Percentiles rank a stretch among this genome's conserved stretches.
Conservation (phyloP, 2,888 invertebrate species). For the Tachina fera region DNA sequence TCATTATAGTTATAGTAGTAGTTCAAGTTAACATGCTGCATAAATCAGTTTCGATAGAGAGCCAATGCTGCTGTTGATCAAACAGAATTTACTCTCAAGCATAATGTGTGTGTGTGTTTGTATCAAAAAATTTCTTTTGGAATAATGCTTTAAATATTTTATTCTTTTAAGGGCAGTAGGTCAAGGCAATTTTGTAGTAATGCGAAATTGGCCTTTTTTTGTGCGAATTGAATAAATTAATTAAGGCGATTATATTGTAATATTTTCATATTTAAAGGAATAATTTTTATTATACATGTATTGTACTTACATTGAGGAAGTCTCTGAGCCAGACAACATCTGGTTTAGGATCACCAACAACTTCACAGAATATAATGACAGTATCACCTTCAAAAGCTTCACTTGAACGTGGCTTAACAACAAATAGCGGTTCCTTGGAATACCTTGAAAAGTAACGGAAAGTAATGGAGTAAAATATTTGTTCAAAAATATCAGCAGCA, state of each 20-base stretch:
- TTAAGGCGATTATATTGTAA: too few relatives aligned
- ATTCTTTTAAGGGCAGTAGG: background rate
- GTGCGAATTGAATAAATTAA: background rate
- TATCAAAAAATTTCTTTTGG: background rate
- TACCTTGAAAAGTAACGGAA: conserved; percentile 84
- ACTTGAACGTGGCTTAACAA: conserved; percentile 91
- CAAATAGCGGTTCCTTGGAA: conserved; percentile 92
- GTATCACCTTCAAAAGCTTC: conserved; percentile 93
- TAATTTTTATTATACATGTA: too few relatives aligned
- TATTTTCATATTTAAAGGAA: too few relatives aligned
- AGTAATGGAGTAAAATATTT: background rate
- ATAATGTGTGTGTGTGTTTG: background rate
- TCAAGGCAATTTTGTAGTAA: conserved; percentile 14
- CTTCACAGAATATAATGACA: conserved; percentile 93
- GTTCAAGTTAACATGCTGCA: conserved; percentile 11
- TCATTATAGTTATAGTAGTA: too few relatives aligned
- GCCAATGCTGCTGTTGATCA: background rate
- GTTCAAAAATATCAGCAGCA: too few relatives aligned
- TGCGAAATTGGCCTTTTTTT: background rate
- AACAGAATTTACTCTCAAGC: conserved; percentile 15
- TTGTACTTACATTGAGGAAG: conserved; percentile 89
- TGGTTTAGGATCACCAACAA: conserved; percentile 94
- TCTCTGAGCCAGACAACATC: conserved; percentile 94
- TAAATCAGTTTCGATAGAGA: background rate
- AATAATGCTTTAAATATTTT: background rate